phyloP scores from a whole-genome alignment of 2,113 vertebrate species.

The Hiodon tergisus region DNA sequence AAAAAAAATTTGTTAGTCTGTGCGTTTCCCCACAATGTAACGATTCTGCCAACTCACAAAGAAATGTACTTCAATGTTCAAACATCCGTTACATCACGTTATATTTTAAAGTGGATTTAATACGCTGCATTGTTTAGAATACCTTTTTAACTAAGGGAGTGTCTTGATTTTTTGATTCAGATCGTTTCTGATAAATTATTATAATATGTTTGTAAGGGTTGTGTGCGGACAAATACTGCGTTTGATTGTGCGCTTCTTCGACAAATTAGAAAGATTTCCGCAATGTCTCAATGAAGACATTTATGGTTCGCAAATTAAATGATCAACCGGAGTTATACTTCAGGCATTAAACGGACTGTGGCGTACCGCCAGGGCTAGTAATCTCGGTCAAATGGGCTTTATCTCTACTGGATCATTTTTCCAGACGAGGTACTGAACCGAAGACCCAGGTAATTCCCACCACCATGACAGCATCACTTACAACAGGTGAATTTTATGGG shows the following conservation, averaged over 20 bases:
- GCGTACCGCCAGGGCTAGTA: slow-evolving; percentile 28
- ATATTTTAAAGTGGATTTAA: too few relatives aligned
- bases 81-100: too few relatives aligned
- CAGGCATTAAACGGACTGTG: slow-evolving; percentile 26
- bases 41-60: too few relatives aligned
- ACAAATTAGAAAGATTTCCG: not conserved
- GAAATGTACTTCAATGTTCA: too few relatives aligned
- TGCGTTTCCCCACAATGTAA: too few relatives aligned
- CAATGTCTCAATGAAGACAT: slow-evolving; percentile 10
- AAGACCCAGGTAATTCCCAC: slow-evolving; percentile 45
- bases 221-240: not conserved
- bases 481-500: slow-evolving; percentile 62
- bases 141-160: not conserved
- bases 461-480: slow-evolving; percentile 44
- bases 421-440: slow-evolving; percentile 25
- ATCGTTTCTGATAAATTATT: too few relatives aligned
- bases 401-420: slow-evolving; percentile 20
- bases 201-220: too few relatives aligned
- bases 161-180: not conserved
- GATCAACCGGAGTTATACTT: slow-evolving; percentile 19
- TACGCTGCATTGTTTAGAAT: too few relatives aligned
- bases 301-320: slow-evolving; percentile 10
- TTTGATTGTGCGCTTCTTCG: not conserved
- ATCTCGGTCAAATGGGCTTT: slow-evolving; percentile 31
- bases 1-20: too few relatives aligned